Conservation (phyloP, 2,888 invertebrate species). For the Podabrus alpinus region DNA sequence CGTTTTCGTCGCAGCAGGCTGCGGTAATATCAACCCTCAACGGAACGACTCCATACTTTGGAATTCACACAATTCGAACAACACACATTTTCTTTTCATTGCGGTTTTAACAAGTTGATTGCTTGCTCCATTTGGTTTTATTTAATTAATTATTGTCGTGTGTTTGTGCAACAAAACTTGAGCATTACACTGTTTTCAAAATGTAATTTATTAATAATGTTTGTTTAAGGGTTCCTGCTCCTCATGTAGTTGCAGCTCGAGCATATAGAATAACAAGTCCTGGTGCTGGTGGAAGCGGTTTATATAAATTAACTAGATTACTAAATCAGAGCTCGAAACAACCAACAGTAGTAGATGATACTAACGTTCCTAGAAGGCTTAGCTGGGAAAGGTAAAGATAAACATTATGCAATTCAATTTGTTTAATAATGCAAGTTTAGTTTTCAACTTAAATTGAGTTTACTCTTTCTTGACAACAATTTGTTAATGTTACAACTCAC, state of each 20-base stretch:
- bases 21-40: not conserved
- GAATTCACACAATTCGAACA: not conserved
- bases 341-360: slow-evolving; percentile 55
- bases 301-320: slow-evolving; percentile 61
- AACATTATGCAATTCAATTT: slow-evolving; percentile 28
- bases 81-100: not conserved
- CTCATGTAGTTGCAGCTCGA: slow-evolving; percentile 61
- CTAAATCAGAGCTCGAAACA: slow-evolving; percentile 60
- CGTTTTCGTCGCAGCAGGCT: not conserved
- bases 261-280: slow-evolving; percentile 59
- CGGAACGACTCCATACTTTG: not conserved
- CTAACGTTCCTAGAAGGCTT: slow-evolving; percentile 60
- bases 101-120: not conserved
- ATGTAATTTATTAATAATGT: slow-evolving; percentile 1
- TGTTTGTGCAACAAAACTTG: not conserved
- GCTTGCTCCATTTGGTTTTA: not conserved
- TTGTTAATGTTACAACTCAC: not conserved
- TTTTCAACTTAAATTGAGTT: not conserved
- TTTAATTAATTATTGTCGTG: not conserved
- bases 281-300: slow-evolving; percentile 53
- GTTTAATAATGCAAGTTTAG: not conserved
- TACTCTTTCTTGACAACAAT: not conserved
- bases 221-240: slow-evolving; percentile 59
- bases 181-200: not conserved
- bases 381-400: slow-evolving; percentile 68